Conservation (phyloP, 2,113 vertebrate genomes). For the Microcebus jonahi region DNA sequence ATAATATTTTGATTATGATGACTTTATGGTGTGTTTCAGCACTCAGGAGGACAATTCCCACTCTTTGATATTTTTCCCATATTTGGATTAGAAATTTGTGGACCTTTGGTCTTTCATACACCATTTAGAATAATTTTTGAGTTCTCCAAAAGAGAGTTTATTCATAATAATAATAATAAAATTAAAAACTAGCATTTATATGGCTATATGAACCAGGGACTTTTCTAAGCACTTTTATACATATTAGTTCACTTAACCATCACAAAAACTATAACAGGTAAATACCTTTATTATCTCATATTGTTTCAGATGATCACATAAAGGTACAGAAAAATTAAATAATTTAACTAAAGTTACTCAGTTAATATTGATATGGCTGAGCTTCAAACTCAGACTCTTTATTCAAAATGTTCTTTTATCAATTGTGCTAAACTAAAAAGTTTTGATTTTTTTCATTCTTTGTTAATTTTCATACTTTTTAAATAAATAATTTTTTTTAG, state of each 20-base stretch:
- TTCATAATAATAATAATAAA: not conserved
- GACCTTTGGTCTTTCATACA: not conserved
- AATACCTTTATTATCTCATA: not conserved
- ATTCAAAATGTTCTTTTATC: not conserved
- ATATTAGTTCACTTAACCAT: not conserved
- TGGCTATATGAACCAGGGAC: not conserved
- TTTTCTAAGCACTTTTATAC: not conserved
- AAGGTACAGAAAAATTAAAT: not conserved
- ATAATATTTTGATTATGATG: conserved; percentile 4
- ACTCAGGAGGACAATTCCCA: not conserved
- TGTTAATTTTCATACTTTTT: not conserved
- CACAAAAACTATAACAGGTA: not conserved
- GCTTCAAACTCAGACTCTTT: not conserved
- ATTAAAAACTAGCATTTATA: not conserved
- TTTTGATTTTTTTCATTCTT: not conserved
- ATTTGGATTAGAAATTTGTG: not conserved
- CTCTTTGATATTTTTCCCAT: not conserved
- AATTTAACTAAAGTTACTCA: not conserved
- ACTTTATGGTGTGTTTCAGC: not conserved
- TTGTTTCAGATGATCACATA: not conserved
- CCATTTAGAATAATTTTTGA: not conserved
- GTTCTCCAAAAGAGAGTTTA: not conserved
- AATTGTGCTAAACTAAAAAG: not conserved
- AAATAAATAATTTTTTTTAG: too few species aligned
- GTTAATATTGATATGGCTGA: not conserved